Percentiles rank a stretch among this genome's conserved stretches.
phyloP scores from a whole-genome alignment of 2,113 vertebrate genomes.

The Corythornis cristatus region DNA sequence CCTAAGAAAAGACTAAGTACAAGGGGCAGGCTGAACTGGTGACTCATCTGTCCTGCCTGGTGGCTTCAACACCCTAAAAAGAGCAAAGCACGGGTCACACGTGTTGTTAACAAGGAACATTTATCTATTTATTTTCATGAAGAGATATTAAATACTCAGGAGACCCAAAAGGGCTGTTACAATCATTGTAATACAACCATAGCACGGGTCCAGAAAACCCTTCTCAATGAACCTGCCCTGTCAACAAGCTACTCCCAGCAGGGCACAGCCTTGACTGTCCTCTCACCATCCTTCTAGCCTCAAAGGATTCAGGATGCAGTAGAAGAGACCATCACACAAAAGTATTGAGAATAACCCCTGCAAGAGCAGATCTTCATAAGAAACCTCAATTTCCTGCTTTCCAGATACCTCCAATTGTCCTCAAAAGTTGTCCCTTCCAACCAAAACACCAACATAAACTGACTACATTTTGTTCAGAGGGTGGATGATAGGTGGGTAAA shows the following conservation, averaged over 20 bases:
- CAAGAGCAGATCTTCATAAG: neutral
- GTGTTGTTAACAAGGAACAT: neutral
- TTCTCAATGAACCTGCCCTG: neutral
- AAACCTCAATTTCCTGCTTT: neutral
- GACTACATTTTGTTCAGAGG: neutral
- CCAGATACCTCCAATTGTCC: neutral
- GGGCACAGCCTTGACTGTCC: neutral
- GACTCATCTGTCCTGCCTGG: neutral
- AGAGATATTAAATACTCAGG: neutral
- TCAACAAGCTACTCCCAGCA: neutral
- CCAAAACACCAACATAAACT: accelerated
- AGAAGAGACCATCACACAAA: neutral
- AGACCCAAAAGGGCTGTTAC: neutral
- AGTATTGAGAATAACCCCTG: neutral
- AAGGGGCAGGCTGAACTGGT: neutral
- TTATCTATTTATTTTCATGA: neutral
- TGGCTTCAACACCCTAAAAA: neutral
- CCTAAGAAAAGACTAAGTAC: neutral
- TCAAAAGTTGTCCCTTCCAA: neutral
- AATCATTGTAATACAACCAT: neutral
- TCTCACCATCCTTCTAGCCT: neutral
- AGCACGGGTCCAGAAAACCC: neutral
- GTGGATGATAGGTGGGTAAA: neutral
- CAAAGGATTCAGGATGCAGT: neutral
- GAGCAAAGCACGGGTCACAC: neutral